phyloP scores from a whole-genome alignment of 2,797 vertebrate genomes.

The Microcaecilia unicolor region DNA sequence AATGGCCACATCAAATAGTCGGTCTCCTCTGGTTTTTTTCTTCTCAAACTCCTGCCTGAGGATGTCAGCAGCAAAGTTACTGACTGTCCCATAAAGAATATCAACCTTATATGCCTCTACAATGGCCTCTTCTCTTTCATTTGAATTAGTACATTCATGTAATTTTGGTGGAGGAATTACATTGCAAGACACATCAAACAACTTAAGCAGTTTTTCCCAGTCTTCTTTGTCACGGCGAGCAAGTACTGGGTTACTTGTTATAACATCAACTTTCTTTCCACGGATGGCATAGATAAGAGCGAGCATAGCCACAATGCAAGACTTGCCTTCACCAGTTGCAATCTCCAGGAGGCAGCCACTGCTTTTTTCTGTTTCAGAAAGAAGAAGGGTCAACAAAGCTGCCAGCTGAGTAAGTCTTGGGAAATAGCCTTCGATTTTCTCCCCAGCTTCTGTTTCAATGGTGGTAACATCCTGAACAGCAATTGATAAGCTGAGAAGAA shows the following conservation, averaged over 20 bases:
- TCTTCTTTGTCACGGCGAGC: conserved; percentile 18
- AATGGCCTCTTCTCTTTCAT: neutral
- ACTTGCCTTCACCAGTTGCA: conserved; percentile 32
- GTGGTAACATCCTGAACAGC: conserved; percentile 10
- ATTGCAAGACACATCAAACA: conserved; percentile 19
- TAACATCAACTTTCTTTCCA: conserved; percentile 27
- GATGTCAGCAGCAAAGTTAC: conserved; percentile 19
- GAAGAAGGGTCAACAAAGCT: conserved; percentile 12
- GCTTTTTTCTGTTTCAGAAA: conserved; percentile 1
- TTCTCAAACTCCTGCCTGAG: conserved; percentile 32
- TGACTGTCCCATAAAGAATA: conserved; percentile 26
- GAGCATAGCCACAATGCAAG: too few species aligned
- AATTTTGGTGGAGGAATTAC: conserved; percentile 15
- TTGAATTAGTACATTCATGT: neutral
- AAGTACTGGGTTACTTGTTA: conserved; percentile 28
- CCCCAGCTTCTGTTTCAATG: neutral
- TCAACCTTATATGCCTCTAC: conserved; percentile 14
- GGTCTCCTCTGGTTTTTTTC: conserved; percentile 7
- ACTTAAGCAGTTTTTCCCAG: conserved; percentile 16
- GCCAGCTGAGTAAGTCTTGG: conserved; percentile 23
- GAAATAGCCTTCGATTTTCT: conserved; percentile 12
- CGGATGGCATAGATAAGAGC: conserved; percentile 18
- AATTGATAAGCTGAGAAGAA: conserved; percentile 6
- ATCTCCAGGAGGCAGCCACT: conserved; percentile 28
- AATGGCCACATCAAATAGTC: conserved; percentile 24